These are phyloP conservation scores for Temnothorax unifasciatus DNA, from an alignment of 2,888 invertebrate species.

Conservation along the genomic window DNA sequence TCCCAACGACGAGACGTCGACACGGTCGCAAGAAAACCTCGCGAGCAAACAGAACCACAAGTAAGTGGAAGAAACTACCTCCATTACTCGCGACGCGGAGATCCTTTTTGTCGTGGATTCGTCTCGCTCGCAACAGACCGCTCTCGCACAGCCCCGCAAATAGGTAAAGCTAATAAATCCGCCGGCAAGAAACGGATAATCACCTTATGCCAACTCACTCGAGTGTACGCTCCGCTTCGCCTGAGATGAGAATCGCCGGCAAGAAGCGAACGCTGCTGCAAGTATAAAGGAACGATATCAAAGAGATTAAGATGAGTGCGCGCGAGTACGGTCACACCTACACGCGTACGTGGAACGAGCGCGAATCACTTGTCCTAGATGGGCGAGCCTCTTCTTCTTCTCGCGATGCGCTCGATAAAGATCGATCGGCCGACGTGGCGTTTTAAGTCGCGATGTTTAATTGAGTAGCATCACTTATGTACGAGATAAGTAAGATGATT, in stretches of 20 bases:
- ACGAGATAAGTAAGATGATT: conserved; percentile 7
- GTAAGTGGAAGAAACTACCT: conserved; percentile 60
- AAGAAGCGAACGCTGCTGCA: conserved; percentile 30
- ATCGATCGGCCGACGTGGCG: conserved; percentile 11
- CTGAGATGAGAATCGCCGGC: conserved; percentile 32
- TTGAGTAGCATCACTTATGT: neutral
- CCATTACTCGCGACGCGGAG: conserved; percentile 56
- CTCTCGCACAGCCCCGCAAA: conserved; percentile 37
- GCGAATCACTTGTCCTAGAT: conserved; percentile 34
- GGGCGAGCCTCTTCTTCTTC: conserved; percentile 10
- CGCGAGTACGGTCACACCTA: conserved; percentile 25
- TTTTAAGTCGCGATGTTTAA: conserved; percentile 14
- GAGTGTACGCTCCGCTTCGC: conserved; percentile 7
- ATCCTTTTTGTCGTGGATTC: conserved; percentile 55
- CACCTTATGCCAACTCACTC: conserved; percentile 57
- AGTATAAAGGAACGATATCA: conserved; percentile 44
- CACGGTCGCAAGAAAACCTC: conserved; percentile 51
- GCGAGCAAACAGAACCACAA: conserved; percentile 55
- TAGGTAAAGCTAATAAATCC: conserved; percentile 64
- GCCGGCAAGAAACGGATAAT: conserved; percentile 62
- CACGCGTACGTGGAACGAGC: conserved; percentile 17
- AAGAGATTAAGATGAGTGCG: conserved; percentile 46
- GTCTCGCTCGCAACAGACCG: conserved; percentile 33
- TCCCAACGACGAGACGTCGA: conserved; percentile 51
- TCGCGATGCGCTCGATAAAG: conserved; percentile 28